A percentile compares a stretch with the other conserved stretches of the same genome.
Evolutionary conservation across 1,140 invertebrate genomes (phyloP).

Genomic region (Sycophaga agraensis): DNA sequence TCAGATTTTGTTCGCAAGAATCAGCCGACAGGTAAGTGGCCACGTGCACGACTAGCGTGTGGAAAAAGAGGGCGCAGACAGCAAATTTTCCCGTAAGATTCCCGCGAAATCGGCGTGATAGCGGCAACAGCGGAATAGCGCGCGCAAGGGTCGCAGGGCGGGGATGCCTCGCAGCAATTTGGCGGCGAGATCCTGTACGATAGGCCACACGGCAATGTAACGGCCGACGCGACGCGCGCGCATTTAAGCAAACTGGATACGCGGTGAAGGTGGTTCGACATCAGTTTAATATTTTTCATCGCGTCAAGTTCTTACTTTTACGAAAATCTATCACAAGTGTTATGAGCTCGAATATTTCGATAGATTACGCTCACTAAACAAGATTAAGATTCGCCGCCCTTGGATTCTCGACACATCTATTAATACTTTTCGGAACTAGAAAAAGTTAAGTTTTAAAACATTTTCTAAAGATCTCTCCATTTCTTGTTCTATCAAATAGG

Average conservation of each 20-base stretch:
- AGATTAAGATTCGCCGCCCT: too few relatives aligned
- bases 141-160: slow-evolving; percentile 23
- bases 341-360: too few relatives aligned
- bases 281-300: background rate
- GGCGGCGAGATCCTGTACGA: too few relatives aligned
- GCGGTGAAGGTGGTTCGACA: slow-evolving; percentile 1
- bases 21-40: slow-evolving; percentile 69
- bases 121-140: background rate
- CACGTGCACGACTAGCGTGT: background rate
- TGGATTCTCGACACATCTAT: too few relatives aligned
- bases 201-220: slow-evolving; percentile 41
- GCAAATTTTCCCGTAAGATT: slow-evolving; percentile 3
- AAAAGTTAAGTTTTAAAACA: too few relatives aligned
- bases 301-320: background rate
- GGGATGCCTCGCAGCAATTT: too few relatives aligned
- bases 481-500: slow-evolving; percentile 51
- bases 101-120: slow-evolving; percentile 2
- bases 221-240: slow-evolving; percentile 23
- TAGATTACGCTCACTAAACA: too few relatives aligned
- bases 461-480: slow-evolving; percentile 5
- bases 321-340: too few relatives aligned
- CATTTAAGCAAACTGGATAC: background rate
- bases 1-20: slow-evolving; percentile 72
- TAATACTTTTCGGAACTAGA: too few relatives aligned
- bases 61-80: slow-evolving; percentile 8